phyloP scores from a whole-genome alignment of 1,140 invertebrate genomes.

The Eumeta japonica region DNA sequence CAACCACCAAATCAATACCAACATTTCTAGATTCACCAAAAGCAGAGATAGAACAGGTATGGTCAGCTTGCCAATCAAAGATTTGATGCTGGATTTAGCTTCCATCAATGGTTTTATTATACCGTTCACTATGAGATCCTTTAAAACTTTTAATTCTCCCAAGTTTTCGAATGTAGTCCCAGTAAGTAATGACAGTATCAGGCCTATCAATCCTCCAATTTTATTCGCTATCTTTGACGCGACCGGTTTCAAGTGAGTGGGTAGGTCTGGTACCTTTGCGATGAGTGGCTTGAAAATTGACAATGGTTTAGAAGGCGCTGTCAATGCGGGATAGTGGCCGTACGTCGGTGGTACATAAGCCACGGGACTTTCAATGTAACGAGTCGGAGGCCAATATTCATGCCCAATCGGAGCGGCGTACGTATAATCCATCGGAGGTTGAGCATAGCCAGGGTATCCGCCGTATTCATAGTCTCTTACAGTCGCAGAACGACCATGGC shows the following conservation, averaged over 20 bases:
- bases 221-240: slow-evolving; percentile 26
- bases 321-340: slow-evolving; percentile 1
- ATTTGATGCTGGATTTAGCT: slow-evolving; percentile 35
- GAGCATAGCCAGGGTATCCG: not conserved
- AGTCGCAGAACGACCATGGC: not conserved
- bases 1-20: slow-evolving; percentile 45
- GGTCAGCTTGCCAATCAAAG: slow-evolving; percentile 36
- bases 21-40: slow-evolving; percentile 42
- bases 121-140: slow-evolving; percentile 34
- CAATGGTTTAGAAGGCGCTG: slow-evolving; percentile 6
- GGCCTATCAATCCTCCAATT: slow-evolving; percentile 28
- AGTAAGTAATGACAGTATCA: slow-evolving; percentile 28
- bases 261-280: slow-evolving; percentile 3
- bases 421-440: not conserved
- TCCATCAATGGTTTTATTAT: slow-evolving; percentile 33
- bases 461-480: not conserved
- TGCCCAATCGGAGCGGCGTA: not conserved
- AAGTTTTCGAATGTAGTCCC: slow-evolving; percentile 21
- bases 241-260: slow-evolving; percentile 21
- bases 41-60: slow-evolving; percentile 37
- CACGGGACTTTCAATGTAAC: not conserved
- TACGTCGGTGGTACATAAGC: slow-evolving; percentile 3
- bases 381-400: not conserved
- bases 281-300: slow-evolving; percentile 8
- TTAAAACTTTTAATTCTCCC: slow-evolving; percentile 31